Conservation (phyloP, 2,797 vertebrate species). For the Geotrypetes seraphini region DNA sequence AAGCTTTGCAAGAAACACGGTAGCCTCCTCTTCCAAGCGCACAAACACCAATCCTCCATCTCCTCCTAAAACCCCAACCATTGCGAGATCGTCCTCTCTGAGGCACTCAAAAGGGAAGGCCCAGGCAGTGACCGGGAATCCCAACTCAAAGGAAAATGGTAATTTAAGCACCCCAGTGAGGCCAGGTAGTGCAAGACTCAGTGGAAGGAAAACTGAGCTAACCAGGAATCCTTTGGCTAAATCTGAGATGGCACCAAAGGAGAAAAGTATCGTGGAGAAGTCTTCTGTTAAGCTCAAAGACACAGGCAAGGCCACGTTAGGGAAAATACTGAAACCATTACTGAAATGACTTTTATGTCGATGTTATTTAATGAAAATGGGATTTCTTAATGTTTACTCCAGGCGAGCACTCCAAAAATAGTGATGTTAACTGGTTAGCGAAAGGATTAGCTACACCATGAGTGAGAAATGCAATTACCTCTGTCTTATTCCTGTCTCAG, state of each 20-base stretch:
- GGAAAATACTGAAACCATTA: constrained; percentile 63
- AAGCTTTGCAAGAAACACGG: constrained; percentile 82
- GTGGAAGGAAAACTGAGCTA: constrained; percentile 45
- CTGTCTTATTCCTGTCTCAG: too few relatives aligned
- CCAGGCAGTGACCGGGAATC: constrained; percentile 23
- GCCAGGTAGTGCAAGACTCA: constrained; percentile 62
- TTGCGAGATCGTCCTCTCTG: constrained; percentile 56
- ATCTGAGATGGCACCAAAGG: constrained; percentile 36
- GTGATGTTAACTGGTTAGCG: too few relatives aligned
- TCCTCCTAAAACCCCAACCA: constrained; percentile 44
- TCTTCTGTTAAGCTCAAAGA: constrained; percentile 55
- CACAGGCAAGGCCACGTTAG: constrained; percentile 32
- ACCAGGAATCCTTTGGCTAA: constrained; percentile 42
- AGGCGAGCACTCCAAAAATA: too few relatives aligned
- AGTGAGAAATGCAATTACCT: too few relatives aligned
- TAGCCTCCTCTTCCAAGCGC: constrained; percentile 76
- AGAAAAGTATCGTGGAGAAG: constrained; percentile 59
- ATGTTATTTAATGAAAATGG: too few relatives aligned
- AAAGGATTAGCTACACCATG: too few relatives aligned
- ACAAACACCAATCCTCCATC: constrained; percentile 63
- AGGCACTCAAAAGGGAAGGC: constrained; percentile 48
- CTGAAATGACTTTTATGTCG: constrained; percentile 59
- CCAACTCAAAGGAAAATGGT: constrained; percentile 42
- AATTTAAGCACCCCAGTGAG: constrained; percentile 50
- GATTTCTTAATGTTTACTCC: too few relatives aligned